Percentiles rank a stretch among this genome's conserved stretches.
These are phyloP conservation scores for Kryptopterus vitreolus DNA, from an alignment of 2,797 vertebrate genomes.

Conservation along the genomic window DNA sequence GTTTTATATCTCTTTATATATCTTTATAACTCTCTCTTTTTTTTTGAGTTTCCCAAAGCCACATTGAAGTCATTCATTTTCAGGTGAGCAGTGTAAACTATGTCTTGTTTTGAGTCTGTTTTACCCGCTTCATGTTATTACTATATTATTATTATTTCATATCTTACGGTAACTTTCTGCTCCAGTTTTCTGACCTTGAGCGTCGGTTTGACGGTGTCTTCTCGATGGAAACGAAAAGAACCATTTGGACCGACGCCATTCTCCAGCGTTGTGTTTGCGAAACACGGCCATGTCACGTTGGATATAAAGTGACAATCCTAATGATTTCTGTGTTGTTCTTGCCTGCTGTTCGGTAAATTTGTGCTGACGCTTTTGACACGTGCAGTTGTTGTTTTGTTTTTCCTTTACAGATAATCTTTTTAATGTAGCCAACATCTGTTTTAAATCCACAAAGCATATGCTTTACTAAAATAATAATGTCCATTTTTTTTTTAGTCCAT, in stretches of 20 bases:
- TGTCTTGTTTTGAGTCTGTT: background rate
- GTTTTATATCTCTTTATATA: too few relatives aligned
- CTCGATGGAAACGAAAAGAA: background rate
- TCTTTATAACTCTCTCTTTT: too few relatives aligned
- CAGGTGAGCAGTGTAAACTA: too few relatives aligned
- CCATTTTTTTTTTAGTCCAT: background rate
- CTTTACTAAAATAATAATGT: background rate
- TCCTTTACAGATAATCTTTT: slow-evolving; percentile 18
- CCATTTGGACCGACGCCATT: background rate
- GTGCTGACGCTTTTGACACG: slow-evolving; percentile 21
- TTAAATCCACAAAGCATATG: slow-evolving; percentile 14
- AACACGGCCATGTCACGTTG: slow-evolving; percentile 20
- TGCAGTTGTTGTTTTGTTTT: slow-evolving; percentile 8
- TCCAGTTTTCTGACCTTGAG: background rate
- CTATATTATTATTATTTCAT: too few relatives aligned
- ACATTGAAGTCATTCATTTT: slow-evolving; percentile 6
- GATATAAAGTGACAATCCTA: slow-evolving; percentile 31
- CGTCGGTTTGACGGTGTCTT: background rate
- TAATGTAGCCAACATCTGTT: slow-evolving; percentile 23
- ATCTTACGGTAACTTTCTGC: background rate
- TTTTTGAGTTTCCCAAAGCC: too few relatives aligned
- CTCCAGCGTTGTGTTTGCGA: slow-evolving; percentile 13
- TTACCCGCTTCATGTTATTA: background rate
- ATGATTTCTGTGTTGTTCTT: slow-evolving; percentile 22
- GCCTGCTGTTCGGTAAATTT: slow-evolving; percentile 35